Base-by-base conservation (phyloP, 2,797 vertebrate species). In the Sparus aurata region DNA sequence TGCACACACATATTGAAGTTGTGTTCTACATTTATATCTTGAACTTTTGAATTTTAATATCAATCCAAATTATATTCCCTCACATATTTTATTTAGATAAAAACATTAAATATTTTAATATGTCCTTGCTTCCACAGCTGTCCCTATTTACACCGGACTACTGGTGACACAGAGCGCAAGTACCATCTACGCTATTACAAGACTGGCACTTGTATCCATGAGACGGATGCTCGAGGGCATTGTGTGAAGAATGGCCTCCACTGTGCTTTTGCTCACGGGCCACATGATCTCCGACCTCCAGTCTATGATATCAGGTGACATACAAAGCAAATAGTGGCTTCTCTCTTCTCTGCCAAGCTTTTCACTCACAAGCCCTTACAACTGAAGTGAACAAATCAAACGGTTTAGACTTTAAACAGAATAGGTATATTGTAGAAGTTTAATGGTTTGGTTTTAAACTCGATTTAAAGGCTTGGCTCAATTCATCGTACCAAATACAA, bases 111-210 rank as follows among this genome's bases (percentile, higher is more conserved):
- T 58, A 12, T 53, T n/a, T 69, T 0, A 43, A 16, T 77, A 17
- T 85, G 0, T 77, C 16, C 53, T 75, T 79, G 16, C 68, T 63
- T 85, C 61, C 62, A 60, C 76, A 99, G 98, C 92, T 98, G 97
- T 78, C 96, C 96, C 10, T 98, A 98, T 91, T 94, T 98, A 91
- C 98, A 99, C 92, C 96, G 97, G 84, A 97, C 97, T 52, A 97
- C 97, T 6, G 98, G 98, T 68, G 97, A 98, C 95, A 98, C 97
- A 0, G 98, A 99, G 92, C 96, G 97, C 91, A 98, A 98, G 89
- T 99, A 98, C 93, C 98, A 98, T 92, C 96, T 99, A 85, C 96
- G 97, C 87, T 98, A 99, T 90, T 99, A 99, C 92, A 98, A 99
- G 95, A 98, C 98, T 4, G 97, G 97, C 90, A 98, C 96, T 23